Percentiles rank a stretch among this genome's conserved stretches.
These are phyloP conservation scores for Anniella stebbinsi DNA, from an alignment of 2,797 vertebrate species.

Conservation along the genomic window DNA sequence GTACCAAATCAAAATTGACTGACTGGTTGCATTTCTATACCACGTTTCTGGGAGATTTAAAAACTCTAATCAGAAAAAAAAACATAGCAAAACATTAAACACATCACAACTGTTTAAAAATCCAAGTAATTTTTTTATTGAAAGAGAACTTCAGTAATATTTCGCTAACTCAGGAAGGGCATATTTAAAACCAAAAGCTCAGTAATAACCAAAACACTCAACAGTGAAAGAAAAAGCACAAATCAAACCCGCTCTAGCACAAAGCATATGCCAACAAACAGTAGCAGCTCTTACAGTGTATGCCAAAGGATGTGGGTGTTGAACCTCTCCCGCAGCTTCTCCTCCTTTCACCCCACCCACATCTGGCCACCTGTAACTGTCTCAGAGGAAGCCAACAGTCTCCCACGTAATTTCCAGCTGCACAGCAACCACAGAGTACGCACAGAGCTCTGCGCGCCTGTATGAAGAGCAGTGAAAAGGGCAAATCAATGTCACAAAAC, in stretches of 20 bases:
- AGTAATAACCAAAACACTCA: conserved; percentile 79
- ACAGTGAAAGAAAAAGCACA: conserved; percentile 67
- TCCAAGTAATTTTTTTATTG: neutral
- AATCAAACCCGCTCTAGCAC: conserved; percentile 69
- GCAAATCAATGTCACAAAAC: conserved; percentile 32
- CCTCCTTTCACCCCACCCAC: conserved; percentile 77
- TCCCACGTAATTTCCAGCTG: conserved; percentile 83
- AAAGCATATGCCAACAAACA: conserved; percentile 70
- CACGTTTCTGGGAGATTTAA: too few relatives aligned
- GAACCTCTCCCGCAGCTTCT: conserved; percentile 72
- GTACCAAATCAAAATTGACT: conserved; percentile 57
- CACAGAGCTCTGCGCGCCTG: conserved; percentile 40
- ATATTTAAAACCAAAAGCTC: conserved; percentile 78
- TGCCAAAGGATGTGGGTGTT: conserved; percentile 88
- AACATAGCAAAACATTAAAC: too few relatives aligned
- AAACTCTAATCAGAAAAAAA: too few relatives aligned
- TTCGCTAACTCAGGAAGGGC: conserved; percentile 65
- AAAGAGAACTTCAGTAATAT: conserved; percentile 49
- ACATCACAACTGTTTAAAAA: too few relatives aligned
- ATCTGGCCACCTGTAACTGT: conserved; percentile 87
- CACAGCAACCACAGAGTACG: conserved; percentile 72
- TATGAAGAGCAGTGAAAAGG: conserved; percentile 31
- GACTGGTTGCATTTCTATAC: too few relatives aligned
- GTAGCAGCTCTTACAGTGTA: conserved; percentile 58
- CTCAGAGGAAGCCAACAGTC: conserved; percentile 86